A percentile compares a stretch with the other conserved stretches of the same genome.
phyloP scores from a whole-genome alignment of 2,888 invertebrate species.

The Polyommatus icarus region DNA sequence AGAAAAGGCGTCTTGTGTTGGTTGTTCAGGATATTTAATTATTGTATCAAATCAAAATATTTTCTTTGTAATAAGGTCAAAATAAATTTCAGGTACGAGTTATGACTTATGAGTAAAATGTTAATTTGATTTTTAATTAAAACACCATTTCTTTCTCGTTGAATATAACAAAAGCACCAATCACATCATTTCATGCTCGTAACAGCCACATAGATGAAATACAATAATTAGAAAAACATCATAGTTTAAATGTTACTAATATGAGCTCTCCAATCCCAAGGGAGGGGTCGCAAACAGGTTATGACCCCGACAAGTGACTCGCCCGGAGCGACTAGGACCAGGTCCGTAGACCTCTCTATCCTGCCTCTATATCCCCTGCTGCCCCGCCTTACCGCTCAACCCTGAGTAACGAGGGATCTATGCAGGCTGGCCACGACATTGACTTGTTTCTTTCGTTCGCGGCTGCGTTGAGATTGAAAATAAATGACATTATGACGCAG shows the following conservation, averaged over 20 bases:
- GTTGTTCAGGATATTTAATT: neutral
- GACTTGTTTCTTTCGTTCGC: conserved; percentile 67
- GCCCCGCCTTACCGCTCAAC: conserved; percentile 40
- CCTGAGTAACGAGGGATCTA: conserved; percentile 47
- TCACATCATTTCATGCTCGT: no score
- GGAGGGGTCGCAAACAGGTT: conserved; percentile 80
- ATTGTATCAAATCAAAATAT: no score
- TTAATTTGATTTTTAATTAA: neutral
- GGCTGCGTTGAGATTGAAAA: conserved; percentile 74
- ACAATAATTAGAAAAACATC: conserved; percentile 26
- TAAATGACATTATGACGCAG: conserved; percentile 52
- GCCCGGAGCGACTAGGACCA: conserved; percentile 71
- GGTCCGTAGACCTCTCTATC: conserved; percentile 53
- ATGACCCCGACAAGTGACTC: conserved; percentile 80
- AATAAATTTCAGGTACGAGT: neutral
- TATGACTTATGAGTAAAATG: neutral
- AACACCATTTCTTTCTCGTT: neutral
- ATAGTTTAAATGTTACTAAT: conserved; percentile 66
- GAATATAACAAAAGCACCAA: neutral
- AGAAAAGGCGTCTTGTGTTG: neutral
- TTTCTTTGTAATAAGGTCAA: neutral
- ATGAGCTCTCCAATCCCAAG: conserved; percentile 65
- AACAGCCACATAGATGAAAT: neutral
- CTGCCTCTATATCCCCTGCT: conserved; percentile 48
- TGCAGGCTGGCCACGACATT: conserved; percentile 53